Base-by-base conservation (phyloP, 2,888 invertebrate species). In the Eueremaeus valkanovi region DNA sequence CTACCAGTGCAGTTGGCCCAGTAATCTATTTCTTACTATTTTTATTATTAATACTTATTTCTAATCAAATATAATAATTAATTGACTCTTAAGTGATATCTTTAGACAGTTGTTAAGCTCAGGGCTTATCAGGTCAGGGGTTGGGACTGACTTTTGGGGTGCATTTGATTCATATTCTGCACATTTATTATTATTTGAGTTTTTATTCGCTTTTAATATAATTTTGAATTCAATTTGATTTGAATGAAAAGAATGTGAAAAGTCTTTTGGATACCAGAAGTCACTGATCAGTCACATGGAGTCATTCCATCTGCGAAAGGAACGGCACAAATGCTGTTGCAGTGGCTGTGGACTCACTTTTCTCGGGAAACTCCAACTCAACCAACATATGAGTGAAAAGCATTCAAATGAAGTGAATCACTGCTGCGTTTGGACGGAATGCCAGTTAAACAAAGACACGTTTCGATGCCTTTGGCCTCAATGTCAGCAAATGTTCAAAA, bases 181-280 rank as follows among this genome's bases (percentile, higher is more conserved):
- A n/a, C n/a, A 40, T 40, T 40, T 40, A 40, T 40, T 40, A 6
- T 11, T 40, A 40, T 40, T 40, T 40, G 6, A 40, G 8, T 21
- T 11, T 11, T 21, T n/a, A 18, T 51, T 18, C 6, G 5, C 51
- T 6, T 18, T 51, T 51, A 11, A 51, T n/a, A 5, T 6, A 8
- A 51, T 51, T 51, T n/a, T n/a, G n/a, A n/a, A n/a, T n/a, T n/a
- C n/a, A n/a, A 51, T 55, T 55, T 21, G 55, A 24, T 55, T 24
- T n/a, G 21, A n/a, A 24, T 55, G 21, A 21, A 3, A 5, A 55
- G 55, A 27, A 11, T 55, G 55, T 21, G 55, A 27, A 11, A 55
- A 55, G 27, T 55, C 55, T 3, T 55, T 55, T n/a, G 55, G 5
- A 3, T 21, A 16, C n/a, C 8, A 21, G 21, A 21, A 27, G 9